These are phyloP conservation scores for Steromphala cineraria DNA, from an alignment of 2,888 invertebrate genomes.

Conservation along the genomic window DNA sequence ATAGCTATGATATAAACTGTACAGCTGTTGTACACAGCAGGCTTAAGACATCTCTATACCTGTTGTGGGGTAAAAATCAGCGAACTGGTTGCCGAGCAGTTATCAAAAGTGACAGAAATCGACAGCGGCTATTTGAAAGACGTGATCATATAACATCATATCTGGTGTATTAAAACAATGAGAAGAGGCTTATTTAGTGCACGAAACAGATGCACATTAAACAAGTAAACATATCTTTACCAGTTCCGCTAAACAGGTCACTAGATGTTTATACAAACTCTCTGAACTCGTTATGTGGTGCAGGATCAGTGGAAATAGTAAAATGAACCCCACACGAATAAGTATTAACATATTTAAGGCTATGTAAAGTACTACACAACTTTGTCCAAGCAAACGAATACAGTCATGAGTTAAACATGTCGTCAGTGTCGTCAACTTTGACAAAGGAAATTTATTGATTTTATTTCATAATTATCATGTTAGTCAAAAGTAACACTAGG, in stretches of 20 bases:
- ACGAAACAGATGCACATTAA: not conserved
- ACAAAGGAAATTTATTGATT: too few relatives aligned
- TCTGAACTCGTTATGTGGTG: too few relatives aligned
- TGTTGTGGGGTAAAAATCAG: not conserved
- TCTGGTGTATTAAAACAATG: slow-evolving; percentile 2
- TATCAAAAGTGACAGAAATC: not conserved
- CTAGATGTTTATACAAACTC: not conserved
- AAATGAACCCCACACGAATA: too few relatives aligned
- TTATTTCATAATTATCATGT: too few relatives aligned
- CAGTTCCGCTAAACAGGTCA: not conserved
- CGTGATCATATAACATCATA: not conserved
- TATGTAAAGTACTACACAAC: too few relatives aligned
- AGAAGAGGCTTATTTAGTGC: not conserved
- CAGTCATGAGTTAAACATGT: too few relatives aligned
- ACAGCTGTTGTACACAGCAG: not conserved
- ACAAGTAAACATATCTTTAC: not conserved
- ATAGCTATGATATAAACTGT: not conserved
- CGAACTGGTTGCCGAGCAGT: not conserved
- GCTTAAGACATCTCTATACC: not conserved
- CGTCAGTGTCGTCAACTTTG: too few relatives aligned
- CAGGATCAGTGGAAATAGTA: too few relatives aligned
- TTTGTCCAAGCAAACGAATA: too few relatives aligned
- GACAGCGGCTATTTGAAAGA: not conserved
- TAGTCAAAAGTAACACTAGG: too few relatives aligned
- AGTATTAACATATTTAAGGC: too few relatives aligned